Base-by-base conservation (phyloP, 2,888 invertebrate species). In the Diarsia rubi region DNA sequence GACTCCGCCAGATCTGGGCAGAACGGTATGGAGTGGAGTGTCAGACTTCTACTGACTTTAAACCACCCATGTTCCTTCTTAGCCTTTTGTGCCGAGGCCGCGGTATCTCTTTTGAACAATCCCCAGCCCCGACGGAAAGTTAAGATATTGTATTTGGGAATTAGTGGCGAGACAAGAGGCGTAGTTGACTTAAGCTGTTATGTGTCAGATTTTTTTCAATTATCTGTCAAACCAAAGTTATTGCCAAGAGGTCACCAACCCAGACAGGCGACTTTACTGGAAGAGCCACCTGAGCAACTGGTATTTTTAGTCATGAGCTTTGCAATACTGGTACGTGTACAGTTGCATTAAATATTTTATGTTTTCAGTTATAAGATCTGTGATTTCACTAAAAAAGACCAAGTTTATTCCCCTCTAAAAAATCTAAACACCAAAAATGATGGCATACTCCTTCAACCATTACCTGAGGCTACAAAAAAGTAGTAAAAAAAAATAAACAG, bases 401-500 rank as follows among this genome's bases (percentile, higher is more conserved):
- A 60, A 66, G n/a, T 81, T 75, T 71, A 84, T 75, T 49, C n/a
- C 37, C 27, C 19, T 31, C 31, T 71, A 45, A 69, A 69, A 68
- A 57, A 44, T 54, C 37, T 70, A 75, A 81, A 81, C 52, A 71
- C 82, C 59, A 66, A 69, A 75, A 81, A 69, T 66, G 5, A 84
- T 63, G 52, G 57, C 67, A 69, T 66, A 70, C 71, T 69, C 67
- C n/a, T 66, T 49, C 44, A 62, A 31, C 73, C 74, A 86, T 79
- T 79, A 76, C 80, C 73, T 73, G 9, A 49, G 37, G 45, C 70
- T 37, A 83, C 73, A 78, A 86, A 77, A 76, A 37, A 12, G 71
- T 37, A 60, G 11, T 73, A 75, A 86, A 75, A 77, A 78, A 77
- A 80, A 81, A 69, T 74, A 78, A 78, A 81, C 71, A 68, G 59